phyloP scores from a whole-genome alignment of 1,140 invertebrate genomes.

The Pseudachorutes palmiensis region DNA sequence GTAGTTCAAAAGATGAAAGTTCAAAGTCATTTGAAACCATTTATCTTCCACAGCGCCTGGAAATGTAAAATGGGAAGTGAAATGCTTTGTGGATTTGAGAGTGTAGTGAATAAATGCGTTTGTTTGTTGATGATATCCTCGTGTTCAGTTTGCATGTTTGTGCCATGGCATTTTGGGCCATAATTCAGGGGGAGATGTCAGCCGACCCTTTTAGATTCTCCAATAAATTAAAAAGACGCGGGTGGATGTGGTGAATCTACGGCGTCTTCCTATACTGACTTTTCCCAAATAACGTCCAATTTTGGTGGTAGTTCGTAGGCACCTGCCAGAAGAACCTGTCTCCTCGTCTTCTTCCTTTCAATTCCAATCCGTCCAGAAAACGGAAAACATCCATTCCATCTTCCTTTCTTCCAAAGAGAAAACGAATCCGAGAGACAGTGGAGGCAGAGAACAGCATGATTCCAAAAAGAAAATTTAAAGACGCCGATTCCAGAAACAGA shows the following conservation, averaged over 20 bases:
- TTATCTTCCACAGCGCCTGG: background rate
- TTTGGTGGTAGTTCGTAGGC: background rate
- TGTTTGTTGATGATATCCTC: background rate
- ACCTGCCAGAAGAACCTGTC: background rate
- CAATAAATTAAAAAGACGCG: slow-evolving; percentile 4
- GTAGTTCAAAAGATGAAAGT: no score
- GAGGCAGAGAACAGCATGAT: no score
- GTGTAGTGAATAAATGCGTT: no score
- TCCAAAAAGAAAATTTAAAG: background rate
- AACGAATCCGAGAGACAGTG: background rate
- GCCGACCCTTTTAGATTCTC: background rate
- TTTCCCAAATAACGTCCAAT: background rate
- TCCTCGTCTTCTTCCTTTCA: background rate
- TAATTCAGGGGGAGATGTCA: slow-evolving; percentile 9
- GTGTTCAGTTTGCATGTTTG: background rate
- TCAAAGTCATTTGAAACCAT: no score
- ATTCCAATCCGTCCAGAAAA: slow-evolving; percentile 5
- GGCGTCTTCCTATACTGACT: background rate
- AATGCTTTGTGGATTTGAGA: background rate
- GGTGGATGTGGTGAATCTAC: background rate
- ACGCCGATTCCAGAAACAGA: background rate
- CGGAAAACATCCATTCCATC: background rate
- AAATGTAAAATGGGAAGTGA: background rate
- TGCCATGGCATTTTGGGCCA: background rate
- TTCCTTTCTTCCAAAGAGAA: background rate